phyloP scores from a whole-genome alignment of 2,888 invertebrate species.

The Troilus luridus region DNA sequence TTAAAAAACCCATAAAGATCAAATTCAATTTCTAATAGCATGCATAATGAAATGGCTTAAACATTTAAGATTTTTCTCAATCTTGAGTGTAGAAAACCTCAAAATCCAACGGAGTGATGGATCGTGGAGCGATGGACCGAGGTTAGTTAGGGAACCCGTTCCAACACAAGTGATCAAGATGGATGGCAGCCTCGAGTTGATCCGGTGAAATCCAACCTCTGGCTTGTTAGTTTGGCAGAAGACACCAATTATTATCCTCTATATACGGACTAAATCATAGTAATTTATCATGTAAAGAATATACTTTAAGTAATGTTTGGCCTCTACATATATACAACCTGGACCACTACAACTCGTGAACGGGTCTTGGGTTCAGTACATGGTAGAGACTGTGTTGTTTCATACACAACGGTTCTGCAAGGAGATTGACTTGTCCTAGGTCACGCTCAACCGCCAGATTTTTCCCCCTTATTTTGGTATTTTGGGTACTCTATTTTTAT shows the following conservation, averaged over 20 bases:
- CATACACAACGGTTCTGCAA: too few relatives aligned
- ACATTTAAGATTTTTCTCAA: not conserved
- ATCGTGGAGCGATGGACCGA: not conserved
- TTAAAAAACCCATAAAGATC: too few relatives aligned
- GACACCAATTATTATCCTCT: not conserved
- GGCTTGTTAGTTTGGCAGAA: not conserved
- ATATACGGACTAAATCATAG: not conserved
- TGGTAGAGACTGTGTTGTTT: too few relatives aligned
- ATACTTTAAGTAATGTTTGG: too few relatives aligned
- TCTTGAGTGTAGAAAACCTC: not conserved
- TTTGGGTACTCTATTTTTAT: too few relatives aligned
- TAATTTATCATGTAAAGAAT: too few relatives aligned
- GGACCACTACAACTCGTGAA: too few relatives aligned
- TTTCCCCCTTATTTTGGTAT: too few relatives aligned
- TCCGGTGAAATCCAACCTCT: not conserved
- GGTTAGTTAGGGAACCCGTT: constrained; percentile 18
- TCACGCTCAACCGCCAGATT: too few relatives aligned
- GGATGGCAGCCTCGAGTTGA: not conserved
- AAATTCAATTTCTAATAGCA: not conserved
- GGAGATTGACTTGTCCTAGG: too few relatives aligned
- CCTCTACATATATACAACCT: too few relatives aligned
- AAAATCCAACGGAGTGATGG: not conserved
- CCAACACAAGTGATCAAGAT: not conserved
- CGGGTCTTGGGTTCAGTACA: too few relatives aligned
- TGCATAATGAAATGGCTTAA: not conserved